phyloP scores from a whole-genome alignment of 2,113 vertebrate genomes.

The Misgurnus mizolepis region DNA sequence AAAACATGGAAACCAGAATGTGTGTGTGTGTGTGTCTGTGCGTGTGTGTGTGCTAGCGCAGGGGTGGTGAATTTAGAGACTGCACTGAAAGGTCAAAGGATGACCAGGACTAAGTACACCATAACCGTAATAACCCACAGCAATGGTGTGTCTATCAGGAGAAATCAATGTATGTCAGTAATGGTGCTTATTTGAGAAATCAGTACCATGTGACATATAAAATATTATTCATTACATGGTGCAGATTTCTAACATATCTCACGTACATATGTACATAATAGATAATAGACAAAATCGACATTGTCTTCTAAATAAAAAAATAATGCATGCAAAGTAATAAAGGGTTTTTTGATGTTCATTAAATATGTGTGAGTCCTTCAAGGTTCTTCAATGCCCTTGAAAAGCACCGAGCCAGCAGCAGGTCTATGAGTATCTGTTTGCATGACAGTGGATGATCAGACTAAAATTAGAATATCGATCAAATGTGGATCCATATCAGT shows the following conservation, averaged over 20 bases:
- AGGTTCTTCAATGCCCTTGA: conserved; percentile 48
- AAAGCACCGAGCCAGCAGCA: conserved; percentile 50
- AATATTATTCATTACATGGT: neutral
- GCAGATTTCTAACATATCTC: neutral
- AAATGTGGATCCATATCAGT: conserved; percentile 51
- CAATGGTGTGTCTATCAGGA: neutral
- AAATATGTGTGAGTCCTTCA: conserved; percentile 27
- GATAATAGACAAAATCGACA: neutral
- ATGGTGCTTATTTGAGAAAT: neutral
- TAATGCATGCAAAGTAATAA: neutral
- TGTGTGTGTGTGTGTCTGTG: too few relatives aligned
- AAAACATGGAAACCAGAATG: too few relatives aligned
- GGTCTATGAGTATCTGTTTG: conserved; percentile 68
- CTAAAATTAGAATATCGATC: conserved; percentile 77
- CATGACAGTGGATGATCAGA: conserved; percentile 65
- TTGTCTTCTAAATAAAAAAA: neutral
- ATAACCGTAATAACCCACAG: conserved; percentile 1
- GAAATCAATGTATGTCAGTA: neutral
- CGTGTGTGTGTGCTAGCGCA: conserved; percentile 58
- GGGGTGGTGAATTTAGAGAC: conserved; percentile 76
- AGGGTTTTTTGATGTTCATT: conserved; percentile 21
- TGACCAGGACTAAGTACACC: neutral
- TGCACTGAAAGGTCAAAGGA: conserved; percentile 67
- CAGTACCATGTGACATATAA: neutral
- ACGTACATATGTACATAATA: neutral